Evolutionary conservation across 2,113 vertebrate genomes (phyloP).

Genomic region (Alexandromys fortis): DNA sequence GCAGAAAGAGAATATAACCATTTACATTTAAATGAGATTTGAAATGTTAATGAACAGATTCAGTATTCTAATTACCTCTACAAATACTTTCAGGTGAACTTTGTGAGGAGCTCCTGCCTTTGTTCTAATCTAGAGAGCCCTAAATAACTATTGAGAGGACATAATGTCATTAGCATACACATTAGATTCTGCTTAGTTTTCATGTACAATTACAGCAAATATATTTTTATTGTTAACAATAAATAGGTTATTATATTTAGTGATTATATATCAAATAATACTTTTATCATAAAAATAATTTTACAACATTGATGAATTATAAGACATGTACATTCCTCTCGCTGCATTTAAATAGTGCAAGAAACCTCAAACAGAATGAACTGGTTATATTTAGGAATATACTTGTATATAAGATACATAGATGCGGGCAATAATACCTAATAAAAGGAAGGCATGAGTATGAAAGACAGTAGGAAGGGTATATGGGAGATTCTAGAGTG

Average conservation of each 20-base stretch:
- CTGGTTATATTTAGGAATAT: not conserved
- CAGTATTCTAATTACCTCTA: constrained; percentile 89
- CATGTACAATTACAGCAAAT: not conserved
- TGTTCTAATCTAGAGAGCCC: constrained; percentile 53
- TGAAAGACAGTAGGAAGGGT: not conserved
- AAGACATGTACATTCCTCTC: not conserved
- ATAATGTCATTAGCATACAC: not conserved
- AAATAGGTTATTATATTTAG: not conserved
- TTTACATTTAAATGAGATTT: constrained; percentile 93
- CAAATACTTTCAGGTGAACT: constrained; percentile 88
- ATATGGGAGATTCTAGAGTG: not conserved
- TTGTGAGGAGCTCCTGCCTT: constrained; percentile 81
- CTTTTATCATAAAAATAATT: not conserved
- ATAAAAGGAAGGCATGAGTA: not conserved
- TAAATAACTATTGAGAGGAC: not conserved
- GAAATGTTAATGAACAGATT: constrained; percentile 91
- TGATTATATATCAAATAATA: not conserved
- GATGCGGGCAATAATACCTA: not conserved
- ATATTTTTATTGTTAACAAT: not conserved
- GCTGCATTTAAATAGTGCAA: not conserved
- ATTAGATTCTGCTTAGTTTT: not conserved
- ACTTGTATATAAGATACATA: not conserved
- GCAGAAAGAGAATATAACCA: constrained; percentile 89
- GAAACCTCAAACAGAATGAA: too few species aligned
- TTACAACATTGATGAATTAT: not conserved